These are phyloP conservation scores for Neomorphus geoffroyi DNA, from an alignment of 2,797 vertebrate genomes.

Conservation along the genomic window DNA sequence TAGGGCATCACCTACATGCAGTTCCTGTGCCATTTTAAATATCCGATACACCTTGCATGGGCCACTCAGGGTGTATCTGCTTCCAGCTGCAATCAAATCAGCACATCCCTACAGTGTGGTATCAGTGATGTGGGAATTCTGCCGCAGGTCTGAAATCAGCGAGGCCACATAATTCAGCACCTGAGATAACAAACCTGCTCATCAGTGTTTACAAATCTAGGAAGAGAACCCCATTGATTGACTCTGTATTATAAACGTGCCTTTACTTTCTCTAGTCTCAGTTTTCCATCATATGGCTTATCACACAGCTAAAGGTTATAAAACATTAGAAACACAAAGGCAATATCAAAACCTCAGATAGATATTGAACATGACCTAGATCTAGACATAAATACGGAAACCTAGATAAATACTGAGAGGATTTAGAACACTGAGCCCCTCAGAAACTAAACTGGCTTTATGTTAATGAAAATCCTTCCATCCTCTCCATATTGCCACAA, in stretches of 20 bases:
- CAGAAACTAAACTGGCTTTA: slow-evolving; percentile 38
- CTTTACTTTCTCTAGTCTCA: background rate
- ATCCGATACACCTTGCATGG: background rate
- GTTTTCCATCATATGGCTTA: background rate
- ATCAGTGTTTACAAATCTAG: background rate
- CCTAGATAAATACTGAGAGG: background rate
- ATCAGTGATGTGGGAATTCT: background rate
- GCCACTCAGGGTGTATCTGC: background rate
- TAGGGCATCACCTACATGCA: background rate
- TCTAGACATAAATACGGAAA: background rate
- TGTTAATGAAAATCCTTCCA: slow-evolving; percentile 47
- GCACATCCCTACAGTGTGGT: fast-evolving
- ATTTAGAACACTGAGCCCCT: slow-evolving; percentile 37
- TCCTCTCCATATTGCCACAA: background rate
- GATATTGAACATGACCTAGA: slow-evolving; percentile 5
- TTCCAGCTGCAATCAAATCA: background rate
- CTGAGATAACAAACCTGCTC: background rate
- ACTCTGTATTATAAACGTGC: background rate
- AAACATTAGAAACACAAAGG: background rate
- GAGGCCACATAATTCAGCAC: background rate
- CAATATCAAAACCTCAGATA: background rate
- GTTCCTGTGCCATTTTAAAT: background rate
- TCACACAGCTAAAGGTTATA: background rate
- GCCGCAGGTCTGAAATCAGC: background rate
- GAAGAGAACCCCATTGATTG: fast-evolving